A percentile compares a stretch with the other conserved stretches of the same genome.
Conservation (phyloP, 2,113 vertebrate species). For the Plecotus auritus region DNA sequence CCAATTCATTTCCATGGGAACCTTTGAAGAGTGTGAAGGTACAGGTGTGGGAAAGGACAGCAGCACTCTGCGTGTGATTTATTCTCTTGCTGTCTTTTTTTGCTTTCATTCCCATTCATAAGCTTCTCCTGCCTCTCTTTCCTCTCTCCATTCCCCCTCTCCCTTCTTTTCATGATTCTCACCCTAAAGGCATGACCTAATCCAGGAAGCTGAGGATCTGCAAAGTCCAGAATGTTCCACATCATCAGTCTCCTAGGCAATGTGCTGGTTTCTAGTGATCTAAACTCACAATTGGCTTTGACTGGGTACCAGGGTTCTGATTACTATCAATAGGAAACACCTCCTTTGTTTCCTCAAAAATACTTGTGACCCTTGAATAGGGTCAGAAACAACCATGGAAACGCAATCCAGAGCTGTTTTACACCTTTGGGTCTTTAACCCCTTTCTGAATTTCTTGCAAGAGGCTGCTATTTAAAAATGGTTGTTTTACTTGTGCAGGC, state of each 20-base stretch:
- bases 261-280: background rate
- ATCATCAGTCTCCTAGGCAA: background rate
- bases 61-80: background rate
- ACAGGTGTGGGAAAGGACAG: background rate
- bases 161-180: background rate
- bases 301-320: background rate
- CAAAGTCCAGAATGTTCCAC: background rate
- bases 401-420: background rate
- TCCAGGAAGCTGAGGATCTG: background rate
- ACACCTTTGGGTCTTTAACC: background rate
- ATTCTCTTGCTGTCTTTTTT: background rate
- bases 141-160: background rate
- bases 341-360: background rate
- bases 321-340: background rate
- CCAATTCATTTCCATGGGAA: constrained; percentile 55
- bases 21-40: constrained; percentile 23
- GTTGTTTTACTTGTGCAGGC: background rate
- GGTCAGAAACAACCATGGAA: background rate
- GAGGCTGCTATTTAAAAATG: background rate
- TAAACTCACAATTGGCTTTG: background rate
- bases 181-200: background rate
- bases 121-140: background rate
- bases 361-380: background rate
- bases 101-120: background rate
- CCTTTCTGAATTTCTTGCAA: background rate